Conservation (phyloP, 2,797 vertebrate species). For the Anguilla pacifica region DNA sequence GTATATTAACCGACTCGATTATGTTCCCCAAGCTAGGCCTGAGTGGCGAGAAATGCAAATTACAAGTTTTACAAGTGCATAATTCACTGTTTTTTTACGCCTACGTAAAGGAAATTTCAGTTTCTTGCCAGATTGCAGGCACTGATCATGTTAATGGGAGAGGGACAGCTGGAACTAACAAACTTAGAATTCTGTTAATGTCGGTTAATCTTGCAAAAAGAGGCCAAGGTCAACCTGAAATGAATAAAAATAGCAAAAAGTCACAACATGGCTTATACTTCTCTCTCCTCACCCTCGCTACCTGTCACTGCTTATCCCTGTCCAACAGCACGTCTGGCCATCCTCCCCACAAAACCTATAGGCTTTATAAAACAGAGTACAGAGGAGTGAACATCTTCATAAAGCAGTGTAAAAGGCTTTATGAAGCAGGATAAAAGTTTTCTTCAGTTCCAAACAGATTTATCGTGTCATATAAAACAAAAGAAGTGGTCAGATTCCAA, state of each 20-base stretch:
- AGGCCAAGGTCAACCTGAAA: neutral
- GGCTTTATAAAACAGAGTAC: neutral
- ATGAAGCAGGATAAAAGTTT: neutral
- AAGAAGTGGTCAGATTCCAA: neutral
- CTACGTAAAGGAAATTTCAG: neutral
- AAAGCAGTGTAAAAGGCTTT: neutral
- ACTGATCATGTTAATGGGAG: neutral
- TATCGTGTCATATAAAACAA: neutral
- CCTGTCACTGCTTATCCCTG: neutral
- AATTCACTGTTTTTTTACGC: neutral
- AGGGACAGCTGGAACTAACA: neutral
- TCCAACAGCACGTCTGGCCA: neutral
- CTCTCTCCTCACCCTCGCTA: neutral
- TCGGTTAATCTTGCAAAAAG: neutral
- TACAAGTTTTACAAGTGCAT: neutral
- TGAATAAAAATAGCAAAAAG: neutral
- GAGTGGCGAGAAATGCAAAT: neutral
- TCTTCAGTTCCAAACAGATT: neutral
- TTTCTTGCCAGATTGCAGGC: neutral
- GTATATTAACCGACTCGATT: neutral
- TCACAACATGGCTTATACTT: neutral
- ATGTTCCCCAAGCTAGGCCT: neutral
- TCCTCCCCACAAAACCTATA: neutral
- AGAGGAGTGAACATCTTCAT: neutral
- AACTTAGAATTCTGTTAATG: conserved; percentile 3